These are phyloP conservation scores for Sebastes taczanowskii DNA, from an alignment of 2,797 vertebrate genomes.

Conservation along the genomic window DNA sequence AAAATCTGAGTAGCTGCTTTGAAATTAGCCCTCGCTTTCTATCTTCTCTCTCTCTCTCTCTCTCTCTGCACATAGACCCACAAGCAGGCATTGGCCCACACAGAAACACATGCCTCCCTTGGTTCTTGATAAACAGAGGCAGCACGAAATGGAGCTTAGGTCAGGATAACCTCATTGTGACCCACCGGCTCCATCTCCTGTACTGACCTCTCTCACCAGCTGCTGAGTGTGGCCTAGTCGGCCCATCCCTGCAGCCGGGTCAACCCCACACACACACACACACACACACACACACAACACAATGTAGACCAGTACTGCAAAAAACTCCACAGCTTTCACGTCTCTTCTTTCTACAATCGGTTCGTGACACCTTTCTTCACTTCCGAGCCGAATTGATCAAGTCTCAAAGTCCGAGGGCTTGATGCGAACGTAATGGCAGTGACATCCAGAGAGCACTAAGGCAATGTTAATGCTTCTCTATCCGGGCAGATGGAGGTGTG, in stretches of 20 bases:
- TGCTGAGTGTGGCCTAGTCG: constrained; percentile 24
- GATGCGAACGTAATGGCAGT: constrained; percentile 61
- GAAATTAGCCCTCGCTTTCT: constrained; percentile 31
- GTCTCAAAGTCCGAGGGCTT: constrained; percentile 67
- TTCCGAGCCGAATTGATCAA: constrained; percentile 39
- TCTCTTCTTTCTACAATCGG: background rate
- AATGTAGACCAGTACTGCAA: background rate
- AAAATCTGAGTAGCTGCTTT: constrained; percentile 31
- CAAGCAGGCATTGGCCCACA: background rate
- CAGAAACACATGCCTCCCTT: constrained; percentile 47
- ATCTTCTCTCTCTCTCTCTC: background rate
- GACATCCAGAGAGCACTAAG: constrained; percentile 66
- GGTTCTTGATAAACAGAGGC: constrained; percentile 84
- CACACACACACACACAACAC: background rate
- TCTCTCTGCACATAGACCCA: background rate
- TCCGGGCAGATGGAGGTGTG: constrained; percentile 58
- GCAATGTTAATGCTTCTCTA: constrained; percentile 62
- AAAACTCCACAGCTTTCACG: background rate
- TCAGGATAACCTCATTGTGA: constrained; percentile 90
- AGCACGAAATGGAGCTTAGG: constrained; percentile 80
- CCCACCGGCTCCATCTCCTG: constrained; percentile 84
- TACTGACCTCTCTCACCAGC: constrained; percentile 84
- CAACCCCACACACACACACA: background rate
- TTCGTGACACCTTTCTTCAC: background rate
- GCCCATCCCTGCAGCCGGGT: constrained; percentile 2